A percentile compares a stretch with the other conserved stretches of the same genome.
Evolutionary conservation across 1,140 invertebrate species (phyloP).

Genomic region (Cyclina sinensis): DNA sequence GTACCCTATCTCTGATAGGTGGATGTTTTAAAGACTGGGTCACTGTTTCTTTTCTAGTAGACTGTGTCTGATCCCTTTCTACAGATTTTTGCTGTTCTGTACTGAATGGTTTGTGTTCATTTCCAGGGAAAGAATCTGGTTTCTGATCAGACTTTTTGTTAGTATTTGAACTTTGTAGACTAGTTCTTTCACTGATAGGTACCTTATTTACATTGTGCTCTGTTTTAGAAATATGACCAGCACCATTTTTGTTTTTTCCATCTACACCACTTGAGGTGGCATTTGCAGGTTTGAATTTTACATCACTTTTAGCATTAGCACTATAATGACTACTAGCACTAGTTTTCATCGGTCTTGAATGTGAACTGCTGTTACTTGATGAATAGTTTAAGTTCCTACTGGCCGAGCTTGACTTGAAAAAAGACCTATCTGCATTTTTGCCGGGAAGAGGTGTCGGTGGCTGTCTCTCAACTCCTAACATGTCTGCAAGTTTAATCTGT

Average conservation of each 20-base stretch:
- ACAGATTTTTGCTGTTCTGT: background rate
- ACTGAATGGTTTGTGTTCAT: constrained; percentile 1
- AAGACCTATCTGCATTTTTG: background rate
- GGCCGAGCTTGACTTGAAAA: background rate
- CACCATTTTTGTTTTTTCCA: background rate
- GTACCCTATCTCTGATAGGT: constrained; percentile 23
- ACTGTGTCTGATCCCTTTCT: background rate
- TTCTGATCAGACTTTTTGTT: constrained; percentile 19
- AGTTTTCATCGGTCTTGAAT: background rate
- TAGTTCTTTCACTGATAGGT: background rate
- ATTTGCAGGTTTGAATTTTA: background rate
- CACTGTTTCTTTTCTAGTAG: constrained; percentile 2
- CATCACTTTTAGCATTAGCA: constrained; percentile 18
- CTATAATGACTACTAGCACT: constrained; percentile 21
- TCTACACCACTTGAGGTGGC: background rate
- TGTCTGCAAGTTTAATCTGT: background rate
- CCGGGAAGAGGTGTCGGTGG: constrained; percentile 25
- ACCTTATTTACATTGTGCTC: background rate
- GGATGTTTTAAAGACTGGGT: constrained; percentile 17
- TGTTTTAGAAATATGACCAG: constrained; percentile 12
- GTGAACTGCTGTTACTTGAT: background rate
- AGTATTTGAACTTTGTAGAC: background rate
- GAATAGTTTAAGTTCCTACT: constrained; percentile 11
- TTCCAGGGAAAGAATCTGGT: background rate
- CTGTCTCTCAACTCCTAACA: constrained; percentile 26